A percentile compares a stretch with the other conserved stretches of the same genome.
Evolutionary conservation across 2,797 vertebrate species (phyloP).

Genomic region (Rallus crepitans): DNA sequence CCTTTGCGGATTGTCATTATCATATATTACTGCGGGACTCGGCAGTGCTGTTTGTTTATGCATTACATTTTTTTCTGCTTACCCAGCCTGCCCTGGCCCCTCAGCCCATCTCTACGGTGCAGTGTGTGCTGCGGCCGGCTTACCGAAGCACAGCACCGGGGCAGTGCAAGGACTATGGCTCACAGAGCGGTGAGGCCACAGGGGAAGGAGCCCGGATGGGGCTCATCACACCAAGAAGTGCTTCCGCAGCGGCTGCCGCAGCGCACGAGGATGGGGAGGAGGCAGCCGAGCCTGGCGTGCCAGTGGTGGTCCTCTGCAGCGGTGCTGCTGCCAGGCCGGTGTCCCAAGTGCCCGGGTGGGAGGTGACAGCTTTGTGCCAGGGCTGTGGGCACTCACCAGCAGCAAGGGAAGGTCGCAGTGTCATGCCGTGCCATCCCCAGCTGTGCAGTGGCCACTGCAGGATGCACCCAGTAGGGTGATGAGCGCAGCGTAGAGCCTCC

Average conservation of each 20-base stretch:
- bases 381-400: not conserved
- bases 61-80: slow-evolving; percentile 30
- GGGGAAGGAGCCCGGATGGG: not conserved
- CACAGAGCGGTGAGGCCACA: not conserved
- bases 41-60: slow-evolving; percentile 57
- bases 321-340: not conserved
- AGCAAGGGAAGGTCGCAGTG: too few species aligned
- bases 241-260: not conserved
- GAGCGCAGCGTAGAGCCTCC: rapidly evolving
- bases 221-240: not conserved
- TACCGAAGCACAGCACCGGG: not conserved
- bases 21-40: slow-evolving; percentile 65
- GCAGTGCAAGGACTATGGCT: not conserved
- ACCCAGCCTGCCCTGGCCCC: not conserved
- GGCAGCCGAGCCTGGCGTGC: not conserved
- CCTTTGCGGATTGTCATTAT: slow-evolving; percentile 62
- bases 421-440: rapidly evolving
- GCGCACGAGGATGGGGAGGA: rapidly evolving
- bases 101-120: rapidly evolving
- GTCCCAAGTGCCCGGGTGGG: not conserved
- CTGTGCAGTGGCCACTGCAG: not conserved
- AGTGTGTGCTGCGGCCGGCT: not conserved
- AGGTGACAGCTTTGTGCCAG: not conserved
- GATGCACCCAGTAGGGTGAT: rapidly evolving
- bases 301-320: not conserved